Evolutionary conservation across 2,888 invertebrate species (phyloP).

Genomic region (Hermodice carunculata): DNA sequence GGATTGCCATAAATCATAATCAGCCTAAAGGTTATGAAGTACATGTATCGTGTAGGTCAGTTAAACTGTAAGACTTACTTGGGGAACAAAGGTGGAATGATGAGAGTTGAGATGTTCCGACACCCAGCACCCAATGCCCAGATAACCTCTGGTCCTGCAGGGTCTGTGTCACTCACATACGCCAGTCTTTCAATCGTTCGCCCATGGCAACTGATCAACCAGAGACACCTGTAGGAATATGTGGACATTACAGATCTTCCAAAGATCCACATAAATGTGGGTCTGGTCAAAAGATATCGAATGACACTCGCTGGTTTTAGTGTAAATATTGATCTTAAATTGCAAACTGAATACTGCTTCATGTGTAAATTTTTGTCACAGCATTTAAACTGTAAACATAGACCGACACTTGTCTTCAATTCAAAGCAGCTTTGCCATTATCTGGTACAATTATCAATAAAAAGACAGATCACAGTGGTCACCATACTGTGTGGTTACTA

Average conservation of each 20-base stretch:
- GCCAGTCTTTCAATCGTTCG: slow-evolving; percentile 54
- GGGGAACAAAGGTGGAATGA: slow-evolving; percentile 55
- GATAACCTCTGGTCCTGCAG: slow-evolving; percentile 60
- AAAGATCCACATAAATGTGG: no score
- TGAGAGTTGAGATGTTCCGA: slow-evolving; percentile 55
- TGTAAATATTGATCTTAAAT: no score
- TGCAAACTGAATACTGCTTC: no score
- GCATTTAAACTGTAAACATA: neutral
- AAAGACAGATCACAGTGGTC: neutral
- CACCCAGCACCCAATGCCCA: slow-evolving; percentile 67
- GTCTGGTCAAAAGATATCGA: no score
- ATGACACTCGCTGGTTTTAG: no score
- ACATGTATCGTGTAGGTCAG: no score
- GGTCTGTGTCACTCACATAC: slow-evolving; percentile 57
- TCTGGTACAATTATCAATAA: neutral
- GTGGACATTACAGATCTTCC: neutral
- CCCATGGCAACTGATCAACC: slow-evolving; percentile 62
- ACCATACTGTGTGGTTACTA: no score
- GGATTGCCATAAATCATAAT: no score
- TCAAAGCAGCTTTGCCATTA: neutral
- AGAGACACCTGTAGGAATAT: slow-evolving; percentile 53
- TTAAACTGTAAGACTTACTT: slow-evolving; percentile 45
- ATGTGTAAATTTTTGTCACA: no score
- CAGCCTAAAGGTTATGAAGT: no score
- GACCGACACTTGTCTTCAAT: neutral